Conservation (phyloP, 1,140 invertebrate genomes). For the Drosophila pseudoananassae region DNA sequence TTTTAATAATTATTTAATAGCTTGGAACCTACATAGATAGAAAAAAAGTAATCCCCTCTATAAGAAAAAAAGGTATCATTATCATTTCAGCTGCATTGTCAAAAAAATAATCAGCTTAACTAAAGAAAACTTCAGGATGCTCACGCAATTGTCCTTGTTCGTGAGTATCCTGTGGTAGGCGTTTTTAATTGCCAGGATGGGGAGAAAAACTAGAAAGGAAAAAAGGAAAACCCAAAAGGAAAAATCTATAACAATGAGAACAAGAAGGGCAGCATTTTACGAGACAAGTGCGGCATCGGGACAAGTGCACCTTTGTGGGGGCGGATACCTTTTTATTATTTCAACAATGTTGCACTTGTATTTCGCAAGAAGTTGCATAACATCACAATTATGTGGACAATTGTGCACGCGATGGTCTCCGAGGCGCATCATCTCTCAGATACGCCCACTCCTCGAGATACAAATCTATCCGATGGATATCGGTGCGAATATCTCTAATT, state of each 20-base stretch:
- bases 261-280: slow-evolving; percentile 1
- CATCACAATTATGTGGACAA: slow-evolving; percentile 40
- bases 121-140: slow-evolving; percentile 42
- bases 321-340: not conserved
- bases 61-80: slow-evolving; percentile 15
- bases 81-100: slow-evolving; percentile 57
- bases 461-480: slow-evolving; percentile 11
- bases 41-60: not conserved
- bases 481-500: slow-evolving; percentile 72
- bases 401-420: slow-evolving; percentile 40
- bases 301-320: slow-evolving; percentile 56
- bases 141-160: slow-evolving; percentile 53
- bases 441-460: slow-evolving; percentile 4
- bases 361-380: slow-evolving; percentile 49
- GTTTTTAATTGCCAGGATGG: slow-evolving; percentile 45
- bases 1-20: slow-evolving; percentile 31
- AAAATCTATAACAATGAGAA: slow-evolving; percentile 57
- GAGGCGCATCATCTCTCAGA: slow-evolving; percentile 2
- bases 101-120: slow-evolving; percentile 69
- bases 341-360: slow-evolving; percentile 33
- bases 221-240: not conserved
- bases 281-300: slow-evolving; percentile 27
- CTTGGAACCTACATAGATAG: not conserved
- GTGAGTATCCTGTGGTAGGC: slow-evolving; percentile 27
- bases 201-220: slow-evolving; percentile 6